Percentiles rank a stretch among this genome's conserved stretches.
These are phyloP conservation scores for Rhinopithecus roxellana DNA, from an alignment of 2,113 vertebrate species.

Conservation along the genomic window DNA sequence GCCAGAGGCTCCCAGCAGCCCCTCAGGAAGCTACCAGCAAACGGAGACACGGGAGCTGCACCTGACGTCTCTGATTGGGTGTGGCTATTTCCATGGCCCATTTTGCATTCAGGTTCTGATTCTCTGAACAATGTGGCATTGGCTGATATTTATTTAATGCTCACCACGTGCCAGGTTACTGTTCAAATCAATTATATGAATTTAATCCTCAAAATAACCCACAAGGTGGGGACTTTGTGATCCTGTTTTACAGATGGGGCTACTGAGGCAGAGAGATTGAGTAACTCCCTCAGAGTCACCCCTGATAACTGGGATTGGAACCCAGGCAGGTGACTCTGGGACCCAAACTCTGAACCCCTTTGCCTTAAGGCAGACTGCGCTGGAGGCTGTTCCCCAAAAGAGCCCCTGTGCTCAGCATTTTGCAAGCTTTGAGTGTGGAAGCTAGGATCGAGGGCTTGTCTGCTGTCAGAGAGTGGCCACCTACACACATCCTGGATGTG, in stretches of 20 bases:
- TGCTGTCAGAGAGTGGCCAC: neutral
- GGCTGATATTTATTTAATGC: neutral
- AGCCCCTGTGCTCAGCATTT: rapidly evolving
- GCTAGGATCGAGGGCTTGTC: neutral
- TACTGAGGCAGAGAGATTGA: neutral
- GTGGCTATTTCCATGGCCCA: neutral
- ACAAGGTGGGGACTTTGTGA: neutral
- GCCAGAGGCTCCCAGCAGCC: neutral
- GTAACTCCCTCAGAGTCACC: neutral
- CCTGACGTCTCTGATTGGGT: neutral
- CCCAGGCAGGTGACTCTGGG: neutral
- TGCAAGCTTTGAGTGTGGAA: no score
- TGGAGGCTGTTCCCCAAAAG: neutral
- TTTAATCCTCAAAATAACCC: neutral
- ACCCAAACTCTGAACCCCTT: neutral
- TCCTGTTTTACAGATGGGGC: neutral
- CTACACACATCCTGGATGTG: no score
- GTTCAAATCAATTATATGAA: neutral
- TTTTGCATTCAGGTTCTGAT: neutral
- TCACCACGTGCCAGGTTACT: neutral
- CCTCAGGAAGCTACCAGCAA: neutral
- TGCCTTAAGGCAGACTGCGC: neutral
- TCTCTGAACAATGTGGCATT: rapidly evolving
- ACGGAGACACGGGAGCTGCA: rapidly evolving
- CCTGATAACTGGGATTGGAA: neutral